phyloP scores from a whole-genome alignment of 2,888 invertebrate species.

The Xestoiulus laeticollis region DNA sequence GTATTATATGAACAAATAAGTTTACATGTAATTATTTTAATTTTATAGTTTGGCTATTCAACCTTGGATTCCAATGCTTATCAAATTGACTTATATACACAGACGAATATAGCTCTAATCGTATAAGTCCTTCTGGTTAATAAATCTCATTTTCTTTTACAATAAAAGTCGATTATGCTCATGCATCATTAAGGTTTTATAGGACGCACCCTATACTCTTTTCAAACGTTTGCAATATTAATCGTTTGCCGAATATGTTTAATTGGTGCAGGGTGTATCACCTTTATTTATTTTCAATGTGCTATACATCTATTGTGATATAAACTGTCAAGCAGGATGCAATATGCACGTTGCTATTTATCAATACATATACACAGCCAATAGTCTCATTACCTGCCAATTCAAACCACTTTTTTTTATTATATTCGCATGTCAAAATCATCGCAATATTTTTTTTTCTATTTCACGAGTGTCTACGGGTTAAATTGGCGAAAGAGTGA shows the following conservation, averaged over 20 bases:
- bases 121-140: background rate
- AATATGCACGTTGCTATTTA: background rate
- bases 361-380: background rate
- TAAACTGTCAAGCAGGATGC: background rate
- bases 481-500: constrained; percentile 10
- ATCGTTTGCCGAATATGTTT: background rate
- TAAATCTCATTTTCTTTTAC: background rate
- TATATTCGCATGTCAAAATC: background rate
- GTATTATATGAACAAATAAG: too few relatives aligned
- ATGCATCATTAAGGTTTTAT: background rate
- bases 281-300: background rate
- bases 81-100: too few relatives aligned
- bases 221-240: background rate
- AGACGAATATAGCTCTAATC: too few relatives aligned
- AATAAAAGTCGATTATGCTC: background rate
- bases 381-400: constrained; percentile 24
- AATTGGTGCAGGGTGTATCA: constrained; percentile 22
- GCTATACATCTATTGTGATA: background rate
- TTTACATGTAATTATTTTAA: too few relatives aligned
- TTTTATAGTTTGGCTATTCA: too few relatives aligned
- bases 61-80: too few relatives aligned
- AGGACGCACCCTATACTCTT: background rate
- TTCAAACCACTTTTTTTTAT: background rate
- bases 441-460: background rate
- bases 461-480: background rate